Evolutionary conservation across 2,797 vertebrate species (phyloP).

Genomic region (Thripadectes ignobilis): DNA sequence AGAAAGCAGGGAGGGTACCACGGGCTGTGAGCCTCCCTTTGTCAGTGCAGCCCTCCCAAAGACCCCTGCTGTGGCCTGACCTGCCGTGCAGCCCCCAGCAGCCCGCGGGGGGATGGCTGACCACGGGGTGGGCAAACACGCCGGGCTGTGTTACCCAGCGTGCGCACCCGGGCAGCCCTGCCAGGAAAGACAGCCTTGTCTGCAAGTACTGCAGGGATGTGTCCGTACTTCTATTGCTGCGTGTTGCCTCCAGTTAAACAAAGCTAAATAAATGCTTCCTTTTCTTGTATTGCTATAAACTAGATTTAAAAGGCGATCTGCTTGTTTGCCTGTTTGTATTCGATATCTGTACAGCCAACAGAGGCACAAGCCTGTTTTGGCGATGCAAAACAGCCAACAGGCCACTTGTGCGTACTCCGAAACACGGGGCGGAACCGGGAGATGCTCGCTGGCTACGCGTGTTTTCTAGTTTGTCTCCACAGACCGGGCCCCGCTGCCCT

Average conservation of each 20-base stretch:
- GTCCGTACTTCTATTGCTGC: rapidly evolving
- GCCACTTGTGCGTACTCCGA: no score
- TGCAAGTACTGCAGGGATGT: rapidly evolving
- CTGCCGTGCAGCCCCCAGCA: rapidly evolving
- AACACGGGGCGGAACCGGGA: no score
- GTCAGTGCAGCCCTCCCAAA: rapidly evolving
- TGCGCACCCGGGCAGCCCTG: rapidly evolving
- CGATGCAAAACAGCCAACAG: no score
- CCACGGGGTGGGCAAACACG: rapidly evolving
- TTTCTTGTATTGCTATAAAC: neutral
- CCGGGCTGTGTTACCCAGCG: neutral
- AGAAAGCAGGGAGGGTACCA: neutral
- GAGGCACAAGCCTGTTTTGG: no score
- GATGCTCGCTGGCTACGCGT: no score
- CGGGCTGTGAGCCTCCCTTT: rapidly evolving
- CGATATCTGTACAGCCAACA: no score
- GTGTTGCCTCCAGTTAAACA: neutral
- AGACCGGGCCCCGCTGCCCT: no score
- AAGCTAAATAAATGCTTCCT: neutral
- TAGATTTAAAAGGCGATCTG: neutral
- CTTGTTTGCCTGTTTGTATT: no score
- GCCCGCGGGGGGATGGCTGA: neutral
- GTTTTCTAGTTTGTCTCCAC: no score
- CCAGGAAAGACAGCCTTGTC: rapidly evolving
- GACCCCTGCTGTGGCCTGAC: rapidly evolving